Conservation (phyloP, 2,113 vertebrate genomes). For the Melanotaenia duboulayi region DNA sequence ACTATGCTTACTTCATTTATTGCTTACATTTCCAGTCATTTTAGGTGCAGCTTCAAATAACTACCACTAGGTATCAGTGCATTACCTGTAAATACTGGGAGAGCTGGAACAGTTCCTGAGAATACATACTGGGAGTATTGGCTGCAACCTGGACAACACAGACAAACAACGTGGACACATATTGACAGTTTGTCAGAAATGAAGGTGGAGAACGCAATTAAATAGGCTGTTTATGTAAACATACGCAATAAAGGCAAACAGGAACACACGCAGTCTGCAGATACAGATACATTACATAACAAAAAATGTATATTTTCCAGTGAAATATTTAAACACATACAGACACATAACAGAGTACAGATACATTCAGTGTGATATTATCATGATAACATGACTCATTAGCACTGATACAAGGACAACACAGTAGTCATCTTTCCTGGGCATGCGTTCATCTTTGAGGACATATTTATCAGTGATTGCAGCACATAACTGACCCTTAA, state of each 20-base stretch:
- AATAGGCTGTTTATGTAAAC: not conserved
- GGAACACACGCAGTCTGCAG: not conserved
- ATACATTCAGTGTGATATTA: not conserved
- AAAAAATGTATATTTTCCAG: too few relatives aligned
- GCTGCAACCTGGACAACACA: slow-evolving; percentile 89
- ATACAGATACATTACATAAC: too few relatives aligned
- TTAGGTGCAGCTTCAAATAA: not conserved
- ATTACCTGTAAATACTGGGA: slow-evolving; percentile 99
- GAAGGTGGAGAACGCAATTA: not conserved
- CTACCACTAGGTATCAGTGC: slow-evolving; percentile 70
- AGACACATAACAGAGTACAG: not conserved
- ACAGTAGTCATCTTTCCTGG: too few relatives aligned
- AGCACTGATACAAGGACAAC: too few relatives aligned
- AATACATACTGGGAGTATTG: slow-evolving; percentile 99
- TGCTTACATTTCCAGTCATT: not conserved
- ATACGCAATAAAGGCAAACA: not conserved
- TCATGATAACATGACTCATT: not conserved
- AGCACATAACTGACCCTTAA: too few relatives aligned
- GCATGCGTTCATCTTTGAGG: too few relatives aligned
- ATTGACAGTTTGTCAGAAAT: slow-evolving; percentile 1
- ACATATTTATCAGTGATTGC: too few relatives aligned
- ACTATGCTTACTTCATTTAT: too few relatives aligned
- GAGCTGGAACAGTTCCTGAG: slow-evolving; percentile 99
- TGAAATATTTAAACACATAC: too few relatives aligned
- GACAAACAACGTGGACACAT: slow-evolving; percentile 21